These are phyloP conservation scores for Leptinotarsa rubiginosa DNA, from an alignment of 2,888 invertebrate genomes.

Conservation along the genomic window DNA sequence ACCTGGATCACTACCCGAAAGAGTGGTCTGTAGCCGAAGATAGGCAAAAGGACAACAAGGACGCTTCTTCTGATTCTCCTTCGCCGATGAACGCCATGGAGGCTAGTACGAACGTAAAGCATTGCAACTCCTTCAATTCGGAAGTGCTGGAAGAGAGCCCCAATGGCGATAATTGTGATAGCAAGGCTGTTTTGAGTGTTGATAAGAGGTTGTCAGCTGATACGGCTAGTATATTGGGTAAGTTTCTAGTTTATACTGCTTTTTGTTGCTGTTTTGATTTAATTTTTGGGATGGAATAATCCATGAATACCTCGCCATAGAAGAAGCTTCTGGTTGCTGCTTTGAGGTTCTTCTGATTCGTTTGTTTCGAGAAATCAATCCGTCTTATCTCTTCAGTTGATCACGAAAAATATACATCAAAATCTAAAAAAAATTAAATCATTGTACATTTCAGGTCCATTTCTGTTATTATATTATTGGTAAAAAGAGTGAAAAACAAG, in stretches of 20 bases:
- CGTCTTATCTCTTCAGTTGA: too few relatives aligned
- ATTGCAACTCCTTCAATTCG: slow-evolving; percentile 65
- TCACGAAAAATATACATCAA: too few relatives aligned
- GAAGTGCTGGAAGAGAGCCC: slow-evolving; percentile 60
- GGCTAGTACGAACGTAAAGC: slow-evolving; percentile 60
- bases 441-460: too few relatives aligned
- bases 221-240: slow-evolving; percentile 61
- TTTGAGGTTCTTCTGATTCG: too few relatives aligned
- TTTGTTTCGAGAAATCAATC: too few relatives aligned
- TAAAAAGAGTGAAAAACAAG: too few relatives aligned
- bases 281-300: too few relatives aligned
- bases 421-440: too few relatives aligned
- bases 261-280: too few relatives aligned
- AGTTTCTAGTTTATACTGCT: slow-evolving; percentile 15
- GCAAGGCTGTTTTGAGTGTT: slow-evolving; percentile 52
- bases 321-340: too few relatives aligned
- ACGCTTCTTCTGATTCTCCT: slow-evolving; percentile 27
- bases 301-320: too few relatives aligned
- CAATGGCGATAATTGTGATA: slow-evolving; percentile 49
- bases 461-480: too few relatives aligned
- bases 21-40: slow-evolving; percentile 41
- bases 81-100: slow-evolving; percentile 54
- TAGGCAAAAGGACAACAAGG: slow-evolving; percentile 25
- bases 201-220: slow-evolving; percentile 61
- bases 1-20: slow-evolving; percentile 43